These are phyloP conservation scores for Linnaemya tessellans DNA, from an alignment of 2,888 invertebrate species.

Conservation along the genomic window DNA sequence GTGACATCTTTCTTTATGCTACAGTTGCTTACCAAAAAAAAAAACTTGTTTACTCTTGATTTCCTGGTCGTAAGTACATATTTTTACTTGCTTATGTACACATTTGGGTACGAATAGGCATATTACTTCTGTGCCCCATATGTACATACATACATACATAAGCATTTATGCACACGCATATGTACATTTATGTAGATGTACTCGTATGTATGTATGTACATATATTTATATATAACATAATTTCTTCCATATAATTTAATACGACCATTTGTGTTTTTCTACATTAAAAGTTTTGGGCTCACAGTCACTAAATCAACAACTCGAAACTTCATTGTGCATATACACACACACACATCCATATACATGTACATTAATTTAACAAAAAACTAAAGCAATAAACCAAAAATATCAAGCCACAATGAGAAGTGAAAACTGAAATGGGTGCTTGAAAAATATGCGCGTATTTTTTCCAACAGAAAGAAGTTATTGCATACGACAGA, in stretches of 20 bases:
- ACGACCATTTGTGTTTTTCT: too few species aligned
- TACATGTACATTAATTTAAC: too few species aligned
- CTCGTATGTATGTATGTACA: not conserved
- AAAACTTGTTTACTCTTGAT: not conserved
- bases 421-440: slow-evolving; percentile 23
- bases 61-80: not conserved
- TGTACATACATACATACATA: not conserved
- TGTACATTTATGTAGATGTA: too few species aligned
- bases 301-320: not conserved
- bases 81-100: too few species aligned
- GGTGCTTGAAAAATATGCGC: not conserved
- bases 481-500: not conserved
- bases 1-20: slow-evolving; percentile 10
- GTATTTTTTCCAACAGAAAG: not conserved
- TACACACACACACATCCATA: not conserved
- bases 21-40: slow-evolving; percentile 14
- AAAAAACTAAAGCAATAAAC: too few species aligned
- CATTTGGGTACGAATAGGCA: not conserved
- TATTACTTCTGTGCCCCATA: not conserved
- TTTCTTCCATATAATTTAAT: too few species aligned
- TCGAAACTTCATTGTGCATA: not conserved
- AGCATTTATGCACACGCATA: too few species aligned
- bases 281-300: too few species aligned
- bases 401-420: not conserved
- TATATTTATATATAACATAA: not conserved